Evolutionary conservation across 2,888 invertebrate species (phyloP).

Genomic region (Pyrrhosoma nymphula): DNA sequence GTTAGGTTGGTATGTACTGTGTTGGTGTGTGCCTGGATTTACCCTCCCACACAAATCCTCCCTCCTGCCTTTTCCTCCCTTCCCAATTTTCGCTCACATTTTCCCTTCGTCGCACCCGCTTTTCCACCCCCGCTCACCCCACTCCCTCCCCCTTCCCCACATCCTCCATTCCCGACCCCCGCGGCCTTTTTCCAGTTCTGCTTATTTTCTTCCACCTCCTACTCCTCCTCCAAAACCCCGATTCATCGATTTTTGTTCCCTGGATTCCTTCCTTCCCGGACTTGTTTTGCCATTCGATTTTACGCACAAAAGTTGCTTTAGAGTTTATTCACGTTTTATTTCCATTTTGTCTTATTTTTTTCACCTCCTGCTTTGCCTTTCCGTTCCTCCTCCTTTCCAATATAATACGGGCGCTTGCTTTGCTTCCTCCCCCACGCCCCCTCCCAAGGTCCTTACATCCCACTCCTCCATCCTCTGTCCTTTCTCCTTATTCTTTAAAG

Average conservation of each 20-base stretch:
- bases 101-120: neutral
- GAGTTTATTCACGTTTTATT: neutral
- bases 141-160: no score
- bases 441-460: neutral
- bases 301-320: neutral
- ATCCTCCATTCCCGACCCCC: neutral
- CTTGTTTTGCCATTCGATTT: slow-evolving; percentile 1
- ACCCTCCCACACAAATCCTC: neutral
- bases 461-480: neutral
- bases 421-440: no score
- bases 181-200: no score
- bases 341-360: neutral
- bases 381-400: neutral
- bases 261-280: neutral
- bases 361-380: neutral
- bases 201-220: neutral
- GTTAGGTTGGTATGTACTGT: no score
- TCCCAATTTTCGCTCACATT: neutral
- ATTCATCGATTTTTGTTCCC: neutral
- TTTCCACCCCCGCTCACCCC: no score
- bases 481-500: neutral
- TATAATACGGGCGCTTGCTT: neutral
- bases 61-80: neutral
- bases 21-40: no score
- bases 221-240: neutral